phyloP scores from a whole-genome alignment of 2,113 vertebrate genomes.

The Malurus elegans region DNA sequence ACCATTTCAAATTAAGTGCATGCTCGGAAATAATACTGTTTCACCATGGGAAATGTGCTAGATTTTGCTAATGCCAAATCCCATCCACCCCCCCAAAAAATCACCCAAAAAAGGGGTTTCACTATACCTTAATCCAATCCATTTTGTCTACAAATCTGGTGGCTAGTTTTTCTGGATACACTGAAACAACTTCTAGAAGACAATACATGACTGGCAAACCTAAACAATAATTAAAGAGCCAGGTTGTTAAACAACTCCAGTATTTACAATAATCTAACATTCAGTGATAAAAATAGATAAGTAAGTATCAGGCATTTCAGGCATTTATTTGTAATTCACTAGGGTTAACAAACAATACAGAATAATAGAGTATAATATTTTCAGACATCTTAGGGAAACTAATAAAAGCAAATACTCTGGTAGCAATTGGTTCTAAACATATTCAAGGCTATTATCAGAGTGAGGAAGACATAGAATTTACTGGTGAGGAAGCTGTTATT shows the following conservation, averaged over 20 bases:
- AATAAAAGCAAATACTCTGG: not conserved
- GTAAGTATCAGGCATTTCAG: not conserved
- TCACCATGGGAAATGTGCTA: not conserved
- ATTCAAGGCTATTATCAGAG: not conserved
- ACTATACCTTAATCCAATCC: conserved; percentile 94
- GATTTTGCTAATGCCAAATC: not conserved
- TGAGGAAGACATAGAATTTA: not conserved
- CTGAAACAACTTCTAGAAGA: conserved; percentile 92
- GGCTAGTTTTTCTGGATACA: conserved; percentile 91
- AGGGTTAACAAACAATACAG: not conserved
- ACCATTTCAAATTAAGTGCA: not conserved
- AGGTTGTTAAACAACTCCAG: not conserved
- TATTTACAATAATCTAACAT: not conserved
- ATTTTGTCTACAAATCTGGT: conserved; percentile 87
- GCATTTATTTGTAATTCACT: not conserved
- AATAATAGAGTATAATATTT: not conserved
- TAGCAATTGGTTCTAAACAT: not conserved
- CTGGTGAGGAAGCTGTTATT: not conserved
- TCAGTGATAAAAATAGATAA: not conserved
- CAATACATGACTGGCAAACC: conserved; percentile 97
- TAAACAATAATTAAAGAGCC: conserved; percentile 60
- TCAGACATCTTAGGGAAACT: not conserved
- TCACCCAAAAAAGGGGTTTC: not conserved
- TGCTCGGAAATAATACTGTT: not conserved
- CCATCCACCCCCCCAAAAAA: not conserved